Conservation (phyloP, 2,113 vertebrate species). For the Tauraco erythrolophus region DNA sequence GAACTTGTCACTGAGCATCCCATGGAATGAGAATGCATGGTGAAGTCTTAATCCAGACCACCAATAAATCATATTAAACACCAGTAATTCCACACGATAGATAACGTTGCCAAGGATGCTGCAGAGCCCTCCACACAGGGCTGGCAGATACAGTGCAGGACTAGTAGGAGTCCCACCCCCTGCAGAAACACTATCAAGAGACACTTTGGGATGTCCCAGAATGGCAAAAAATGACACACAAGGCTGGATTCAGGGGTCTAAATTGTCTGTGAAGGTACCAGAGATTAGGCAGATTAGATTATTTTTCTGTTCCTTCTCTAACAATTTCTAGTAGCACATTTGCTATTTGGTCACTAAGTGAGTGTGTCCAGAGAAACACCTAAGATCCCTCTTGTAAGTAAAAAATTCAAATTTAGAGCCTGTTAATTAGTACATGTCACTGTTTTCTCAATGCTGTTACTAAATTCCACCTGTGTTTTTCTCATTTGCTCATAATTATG, state of each 20-base stretch:
- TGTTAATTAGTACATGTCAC: too few relatives aligned
- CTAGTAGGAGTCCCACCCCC: neutral
- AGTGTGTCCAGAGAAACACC: neutral
- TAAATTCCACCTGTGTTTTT: neutral
- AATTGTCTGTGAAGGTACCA: neutral
- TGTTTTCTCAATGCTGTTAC: neutral
- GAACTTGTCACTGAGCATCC: neutral
- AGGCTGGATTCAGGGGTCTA: neutral
- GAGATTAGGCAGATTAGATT: rapidly evolving
- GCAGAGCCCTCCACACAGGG: neutral
- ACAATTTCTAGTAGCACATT: neutral
- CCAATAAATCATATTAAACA: neutral
- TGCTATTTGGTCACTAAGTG: neutral
- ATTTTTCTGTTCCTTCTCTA: neutral
- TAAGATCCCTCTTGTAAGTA: neutral
- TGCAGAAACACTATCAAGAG: neutral
- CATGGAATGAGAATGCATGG: neutral
- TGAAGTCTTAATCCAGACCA: neutral
- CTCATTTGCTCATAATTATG: neutral
- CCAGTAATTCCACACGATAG: neutral
- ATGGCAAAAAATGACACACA: neutral
- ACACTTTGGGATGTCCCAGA: neutral
- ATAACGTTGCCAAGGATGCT: neutral
- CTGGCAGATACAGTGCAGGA: too few relatives aligned
- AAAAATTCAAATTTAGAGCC: neutral